Evolutionary conservation across 1,140 invertebrate genomes (phyloP).

Genomic region (Bombus picipes): DNA sequence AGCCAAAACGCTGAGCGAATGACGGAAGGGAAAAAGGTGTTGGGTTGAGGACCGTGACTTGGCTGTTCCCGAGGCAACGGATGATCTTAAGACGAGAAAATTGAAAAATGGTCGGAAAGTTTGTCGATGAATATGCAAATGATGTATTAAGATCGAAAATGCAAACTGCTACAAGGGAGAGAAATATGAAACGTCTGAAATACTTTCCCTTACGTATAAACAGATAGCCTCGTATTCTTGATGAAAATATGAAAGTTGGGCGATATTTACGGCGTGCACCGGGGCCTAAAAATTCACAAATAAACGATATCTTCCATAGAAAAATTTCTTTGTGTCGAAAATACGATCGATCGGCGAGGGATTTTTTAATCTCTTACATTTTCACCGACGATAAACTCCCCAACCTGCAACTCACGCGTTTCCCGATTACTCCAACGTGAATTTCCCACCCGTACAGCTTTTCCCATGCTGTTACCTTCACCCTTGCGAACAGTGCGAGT

Average conservation of each 20-base stretch:
- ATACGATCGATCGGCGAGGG: too few relatives aligned
- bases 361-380: too few relatives aligned
- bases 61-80: slow-evolving; percentile 39
- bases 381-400: too few relatives aligned
- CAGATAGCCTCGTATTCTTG: too few relatives aligned
- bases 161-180: slow-evolving; percentile 12
- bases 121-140: slow-evolving; percentile 67
- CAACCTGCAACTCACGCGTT: too few relatives aligned
- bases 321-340: too few relatives aligned
- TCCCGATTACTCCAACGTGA: background rate
- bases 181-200: slow-evolving; percentile 48
- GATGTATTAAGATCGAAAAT: slow-evolving; percentile 55
- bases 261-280: too few relatives aligned
- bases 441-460: background rate
- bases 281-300: too few relatives aligned
- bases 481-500: background rate
- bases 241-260: too few relatives aligned
- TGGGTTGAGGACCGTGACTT: slow-evolving; percentile 27
- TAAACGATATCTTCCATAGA: too few relatives aligned
- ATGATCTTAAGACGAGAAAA: slow-evolving; percentile 55
- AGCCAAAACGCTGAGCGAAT: background rate
- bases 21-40: slow-evolving; percentile 25
- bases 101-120: slow-evolving; percentile 68
- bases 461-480: background rate
- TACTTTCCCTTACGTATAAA: slow-evolving; percentile 7